phyloP scores from a whole-genome alignment of 2,797 vertebrate species.

The Alfaro cultratus region DNA sequence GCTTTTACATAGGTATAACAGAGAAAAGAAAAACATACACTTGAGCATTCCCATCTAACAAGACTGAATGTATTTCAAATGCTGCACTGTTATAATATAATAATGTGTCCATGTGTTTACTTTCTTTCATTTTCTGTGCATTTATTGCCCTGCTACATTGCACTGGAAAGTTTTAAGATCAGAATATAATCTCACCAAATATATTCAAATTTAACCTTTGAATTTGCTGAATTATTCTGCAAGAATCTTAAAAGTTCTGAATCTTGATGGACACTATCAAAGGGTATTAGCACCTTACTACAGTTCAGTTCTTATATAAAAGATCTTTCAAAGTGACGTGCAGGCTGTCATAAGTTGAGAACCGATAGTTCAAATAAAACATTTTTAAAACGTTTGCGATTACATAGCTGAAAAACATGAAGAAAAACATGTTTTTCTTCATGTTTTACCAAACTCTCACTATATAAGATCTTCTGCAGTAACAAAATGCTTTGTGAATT shows the following conservation, averaged over 20 bases:
- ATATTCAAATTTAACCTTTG: neutral
- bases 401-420: too few relatives aligned
- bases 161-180: neutral
- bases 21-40: slow-evolving; percentile 1
- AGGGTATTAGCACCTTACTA: neutral
- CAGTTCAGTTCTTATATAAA: neutral
- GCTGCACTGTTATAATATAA: slow-evolving; percentile 11
- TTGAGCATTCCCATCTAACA: neutral
- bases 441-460: neutral
- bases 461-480: neutral
- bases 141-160: slow-evolving; percentile 21
- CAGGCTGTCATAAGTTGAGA: neutral
- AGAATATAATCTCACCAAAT: neutral
- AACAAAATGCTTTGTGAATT: neutral
- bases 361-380: neutral
- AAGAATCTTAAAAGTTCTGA: neutral
- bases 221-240: slow-evolving; percentile 1
- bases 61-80: slow-evolving; percentile 25
- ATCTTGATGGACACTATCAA: neutral
- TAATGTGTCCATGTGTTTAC: slow-evolving; percentile 10
- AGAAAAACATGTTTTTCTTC: too few relatives aligned
- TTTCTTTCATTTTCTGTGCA: slow-evolving; percentile 12
- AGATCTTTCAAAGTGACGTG: neutral
- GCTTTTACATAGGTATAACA: neutral
- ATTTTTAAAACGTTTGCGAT: neutral